A percentile compares a stretch with the other conserved stretches of the same genome.
These are phyloP conservation scores for Neosalanx taihuensis DNA, from an alignment of 2,797 vertebrate species.

Conservation along the genomic window DNA sequence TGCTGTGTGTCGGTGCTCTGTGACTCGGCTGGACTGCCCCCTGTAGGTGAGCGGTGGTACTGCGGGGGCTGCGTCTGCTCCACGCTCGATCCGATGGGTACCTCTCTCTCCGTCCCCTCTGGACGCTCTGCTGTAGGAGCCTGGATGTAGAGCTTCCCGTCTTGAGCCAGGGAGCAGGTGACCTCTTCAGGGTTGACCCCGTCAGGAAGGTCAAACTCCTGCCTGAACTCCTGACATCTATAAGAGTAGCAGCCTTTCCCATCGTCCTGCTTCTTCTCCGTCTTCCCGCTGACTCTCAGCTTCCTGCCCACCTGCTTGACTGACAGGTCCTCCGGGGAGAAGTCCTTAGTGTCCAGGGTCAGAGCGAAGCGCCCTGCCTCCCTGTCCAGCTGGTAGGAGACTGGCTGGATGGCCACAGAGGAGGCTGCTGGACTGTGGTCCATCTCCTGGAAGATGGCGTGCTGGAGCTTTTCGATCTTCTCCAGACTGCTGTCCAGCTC, in stretches of 20 bases:
- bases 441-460: constrained; percentile 74
- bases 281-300: constrained; percentile 67
- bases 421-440: constrained; percentile 41
- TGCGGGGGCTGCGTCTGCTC: neutral
- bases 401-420: constrained; percentile 54
- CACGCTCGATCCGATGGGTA: neutral
- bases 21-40: neutral
- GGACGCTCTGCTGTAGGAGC: neutral
- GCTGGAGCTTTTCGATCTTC: constrained; percentile 72
- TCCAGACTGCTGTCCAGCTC: constrained; percentile 72
- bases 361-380: constrained; percentile 62
- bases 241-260: constrained; percentile 78
- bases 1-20: neutral
- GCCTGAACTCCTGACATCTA: constrained; percentile 78
- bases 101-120: neutral
- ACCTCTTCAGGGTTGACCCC: constrained; percentile 59
- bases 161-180: constrained; percentile 6
- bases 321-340: constrained; percentile 71
- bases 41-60: constrained; percentile 5
- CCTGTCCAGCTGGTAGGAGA: constrained; percentile 60
- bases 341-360: constrained; percentile 73
- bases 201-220: constrained; percentile 78
- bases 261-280: constrained; percentile 68
- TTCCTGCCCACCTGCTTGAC: constrained; percentile 68
- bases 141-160: constrained; percentile 14